phyloP scores from a whole-genome alignment of 1,140 invertebrate species.

The Coptotermes formosanus region DNA sequence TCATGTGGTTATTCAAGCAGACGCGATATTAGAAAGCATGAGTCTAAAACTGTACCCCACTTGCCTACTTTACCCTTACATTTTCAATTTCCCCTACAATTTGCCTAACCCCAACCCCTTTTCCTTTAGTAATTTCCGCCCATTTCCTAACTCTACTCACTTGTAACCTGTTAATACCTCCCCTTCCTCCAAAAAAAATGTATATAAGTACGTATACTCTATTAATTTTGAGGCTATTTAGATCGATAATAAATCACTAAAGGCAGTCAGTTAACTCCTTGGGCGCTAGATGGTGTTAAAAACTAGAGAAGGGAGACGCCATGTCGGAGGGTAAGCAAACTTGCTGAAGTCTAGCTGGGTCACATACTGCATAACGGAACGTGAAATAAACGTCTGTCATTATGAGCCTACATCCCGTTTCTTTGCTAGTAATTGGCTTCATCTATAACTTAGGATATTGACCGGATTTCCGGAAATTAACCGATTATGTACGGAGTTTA shows the following conservation, averaged over 20 bases:
- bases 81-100: neutral
- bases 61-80: neutral
- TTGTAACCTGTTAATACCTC: neutral
- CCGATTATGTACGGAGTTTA: no score
- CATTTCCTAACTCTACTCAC: neutral
- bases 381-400: neutral
- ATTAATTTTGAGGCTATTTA: neutral
- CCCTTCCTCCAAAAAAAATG: neutral
- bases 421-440: no score
- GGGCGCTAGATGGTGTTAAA: neutral
- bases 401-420: no score
- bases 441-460: no score
- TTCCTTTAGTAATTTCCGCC: neutral
- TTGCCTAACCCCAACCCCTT: neutral
- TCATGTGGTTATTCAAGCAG: neutral
- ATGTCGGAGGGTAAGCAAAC: neutral
- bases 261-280: neutral
- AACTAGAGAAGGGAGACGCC: neutral
- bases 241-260: neutral
- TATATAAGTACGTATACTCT: neutral
- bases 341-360: neutral
- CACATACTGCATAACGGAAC: neutral
- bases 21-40: neutral
- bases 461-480: no score
- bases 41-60: neutral